Evolutionary conservation across 2,113 vertebrate species (phyloP), one percentile per base, ranked within the genome.

Genomic region (Nerophis lumbriciformis): DNA sequence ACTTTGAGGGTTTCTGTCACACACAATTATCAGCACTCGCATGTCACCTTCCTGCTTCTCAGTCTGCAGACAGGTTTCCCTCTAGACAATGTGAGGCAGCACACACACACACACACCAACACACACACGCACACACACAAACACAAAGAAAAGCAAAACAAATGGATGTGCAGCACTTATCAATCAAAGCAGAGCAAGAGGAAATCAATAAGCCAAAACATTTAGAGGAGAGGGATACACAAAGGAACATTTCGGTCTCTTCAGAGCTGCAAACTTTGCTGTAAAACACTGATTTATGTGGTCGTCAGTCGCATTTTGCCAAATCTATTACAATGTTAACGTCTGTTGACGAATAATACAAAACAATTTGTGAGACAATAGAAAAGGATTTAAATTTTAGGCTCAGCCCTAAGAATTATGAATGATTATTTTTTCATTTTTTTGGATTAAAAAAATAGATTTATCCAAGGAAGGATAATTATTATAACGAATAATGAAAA

Each of bases 1-100:
- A 66, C 71, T 67, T 78, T 83, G 76, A 51, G 13, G 51, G 48
- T 65, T 57, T 64, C 53, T 64, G 74, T 75, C 81, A 52, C 62
- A 66, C 68, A 68, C 63, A 79, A 80, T 73, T 71, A 79, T n/a
- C 15, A 58, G 19, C 38, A 12, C 15, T 0, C n/a, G 36, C 14
- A 19, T 50, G 48, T n/a, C 48, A 50, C 19, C 49, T 51, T 51
- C 49, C n/a, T 21, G 49, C 14, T 14, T 42, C 69, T 86, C 75
- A 64, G 81, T 82, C 85, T 86, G 87, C 85, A 79, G 74, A 38
- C 72, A 84, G 82, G 81, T 73, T 73, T 80, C 73, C 53, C 79
- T 88, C 83, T 83, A 79, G 83, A 86, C 83, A 77, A 80, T 75
- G 60, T 63, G 8, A 57, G 80, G 78, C 76, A 28, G 28, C 28